Percentiles rank a stretch among this genome's conserved stretches.
Evolutionary conservation across 1,140 invertebrate species (phyloP).

Genomic region (Drosophila punjabiensis): DNA sequence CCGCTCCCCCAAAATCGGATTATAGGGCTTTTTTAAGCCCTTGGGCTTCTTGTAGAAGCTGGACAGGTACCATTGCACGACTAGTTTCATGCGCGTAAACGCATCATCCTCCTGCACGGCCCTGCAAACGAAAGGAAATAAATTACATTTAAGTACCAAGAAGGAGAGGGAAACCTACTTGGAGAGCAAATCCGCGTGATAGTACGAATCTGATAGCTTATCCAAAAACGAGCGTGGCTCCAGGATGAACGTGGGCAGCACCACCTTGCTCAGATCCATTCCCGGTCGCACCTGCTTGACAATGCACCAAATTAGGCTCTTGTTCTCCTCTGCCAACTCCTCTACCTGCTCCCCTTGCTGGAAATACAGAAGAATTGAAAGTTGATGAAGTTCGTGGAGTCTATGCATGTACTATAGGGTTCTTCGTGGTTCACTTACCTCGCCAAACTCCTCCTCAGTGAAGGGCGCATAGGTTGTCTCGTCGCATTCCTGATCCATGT

Average conservation of each 20-base stretch:
- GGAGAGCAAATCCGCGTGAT: slow-evolving; percentile 95
- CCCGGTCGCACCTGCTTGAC: slow-evolving; percentile 97
- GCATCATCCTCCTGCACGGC: slow-evolving; percentile 95
- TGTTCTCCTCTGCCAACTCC: slow-evolving; percentile 97
- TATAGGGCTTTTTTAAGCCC: slow-evolving; percentile 98
- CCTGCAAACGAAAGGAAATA: slow-evolving; percentile 86
- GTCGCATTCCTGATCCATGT: slow-evolving; percentile 74
- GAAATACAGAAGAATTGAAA: not conserved
- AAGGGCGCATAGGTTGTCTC: slow-evolving; percentile 89
- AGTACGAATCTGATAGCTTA: slow-evolving; percentile 97
- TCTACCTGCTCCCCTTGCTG: slow-evolving; percentile 95
- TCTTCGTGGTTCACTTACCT: slow-evolving; percentile 85
- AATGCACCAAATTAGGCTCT: slow-evolving; percentile 96
- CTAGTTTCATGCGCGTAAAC: slow-evolving; percentile 94
- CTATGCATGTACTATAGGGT: too few relatives aligned
- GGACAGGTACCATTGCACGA: slow-evolving; percentile 96
- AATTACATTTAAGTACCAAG: not conserved
- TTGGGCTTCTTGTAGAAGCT: slow-evolving; percentile 96
- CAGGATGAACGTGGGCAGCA: slow-evolving; percentile 95
- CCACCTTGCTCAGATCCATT: slow-evolving; percentile 98
- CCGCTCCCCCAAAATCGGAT: slow-evolving; percentile 96
- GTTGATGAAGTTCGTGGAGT: too few relatives aligned
- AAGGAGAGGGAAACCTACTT: slow-evolving; percentile 87
- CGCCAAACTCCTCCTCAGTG: slow-evolving; percentile 90
- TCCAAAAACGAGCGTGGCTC: slow-evolving; percentile 97